Evolutionary conservation across 2,113 vertebrate genomes (phyloP), one percentile per base, ranked within the genome.

Genomic region (Gorsachius goisagi): DNA sequence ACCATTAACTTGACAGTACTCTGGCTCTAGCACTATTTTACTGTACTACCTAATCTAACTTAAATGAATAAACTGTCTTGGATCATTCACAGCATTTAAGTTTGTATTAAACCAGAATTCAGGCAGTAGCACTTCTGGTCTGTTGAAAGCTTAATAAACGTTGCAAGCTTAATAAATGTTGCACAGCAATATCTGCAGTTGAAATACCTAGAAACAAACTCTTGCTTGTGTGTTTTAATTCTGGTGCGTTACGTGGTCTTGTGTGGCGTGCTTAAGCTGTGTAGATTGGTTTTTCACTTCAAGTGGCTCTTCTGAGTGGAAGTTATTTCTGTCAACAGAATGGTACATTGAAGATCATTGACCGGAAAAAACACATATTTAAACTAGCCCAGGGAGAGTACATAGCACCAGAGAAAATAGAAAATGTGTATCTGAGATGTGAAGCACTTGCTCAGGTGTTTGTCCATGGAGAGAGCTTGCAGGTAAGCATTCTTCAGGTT

Each of bases 301-400:
- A 84, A 55, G 62, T 94, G 72, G 37, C 39, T 87, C 55, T 80
- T 94, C 26, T 84, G 45, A 95, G 28, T 39, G 47, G 28, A 94
- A 86, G 49, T 55, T 73, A 50, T 49, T 96, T 90, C 60, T 94
- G 67, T 92, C 85, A 88, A 90, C 98, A 99, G 99, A 99, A 99
- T 41, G 99, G 99, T 62, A 99, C 99, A 7, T 76, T 99, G 97
- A 99, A 99, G 98, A 98, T 99, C 75, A 98, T 99, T 35, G 99
- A 99, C 97, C 98, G 99, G 85, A 99, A 99, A 97, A 99, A 99
- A 91, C 98, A 99, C 92, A 99, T 99, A 97, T 99, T 99, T 97
- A 99, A 99, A 96, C 98, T 99, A 95, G 99, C 99, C 5, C 99
- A 99, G 95, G 99, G 99, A 93, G 99, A 99, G 92, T 99, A 99